Conservation (phyloP, 2,888 invertebrate genomes). For the Trachelus stipa region DNA sequence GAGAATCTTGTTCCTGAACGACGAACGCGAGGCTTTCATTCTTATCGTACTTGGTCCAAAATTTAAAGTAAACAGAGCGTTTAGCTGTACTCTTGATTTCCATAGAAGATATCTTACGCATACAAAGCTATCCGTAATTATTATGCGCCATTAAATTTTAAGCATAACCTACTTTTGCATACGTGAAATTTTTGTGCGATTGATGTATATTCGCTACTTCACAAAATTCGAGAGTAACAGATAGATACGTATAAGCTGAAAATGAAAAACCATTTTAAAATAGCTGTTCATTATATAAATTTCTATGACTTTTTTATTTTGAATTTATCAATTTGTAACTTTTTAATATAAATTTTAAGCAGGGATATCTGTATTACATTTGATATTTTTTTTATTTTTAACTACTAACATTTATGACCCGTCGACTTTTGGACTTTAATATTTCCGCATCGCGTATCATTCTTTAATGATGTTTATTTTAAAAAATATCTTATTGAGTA, state of each 20-base stretch:
- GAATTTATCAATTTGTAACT: too few relatives aligned
- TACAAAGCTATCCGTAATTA: neutral
- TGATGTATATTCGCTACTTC: too few relatives aligned
- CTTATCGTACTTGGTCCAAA: conserved; percentile 27
- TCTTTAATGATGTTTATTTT: too few relatives aligned
- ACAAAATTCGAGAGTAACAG: neutral
- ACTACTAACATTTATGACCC: too few relatives aligned
- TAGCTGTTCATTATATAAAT: neutral
- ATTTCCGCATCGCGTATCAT: too few relatives aligned
- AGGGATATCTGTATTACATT: too few relatives aligned
- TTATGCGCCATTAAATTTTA: neutral
- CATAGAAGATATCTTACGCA: conserved; percentile 14
- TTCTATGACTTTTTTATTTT: too few relatives aligned
- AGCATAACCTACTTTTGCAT: neutral
- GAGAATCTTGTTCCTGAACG: conserved; percentile 31
- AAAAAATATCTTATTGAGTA: too few relatives aligned
- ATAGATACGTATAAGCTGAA: neutral
- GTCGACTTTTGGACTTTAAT: too few relatives aligned
- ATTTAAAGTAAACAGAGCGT: conserved; percentile 40
- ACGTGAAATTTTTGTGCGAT: neutral
- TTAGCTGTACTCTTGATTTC: conserved; percentile 35
- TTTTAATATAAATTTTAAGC: too few relatives aligned
- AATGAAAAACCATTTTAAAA: neutral
- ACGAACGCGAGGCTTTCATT: conserved; percentile 30
- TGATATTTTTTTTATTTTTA: too few relatives aligned